Evolutionary conservation across 2,797 vertebrate species (phyloP), one percentile per base, ranked within the genome.

Genomic region (Gymnothorax javanicus): DNA sequence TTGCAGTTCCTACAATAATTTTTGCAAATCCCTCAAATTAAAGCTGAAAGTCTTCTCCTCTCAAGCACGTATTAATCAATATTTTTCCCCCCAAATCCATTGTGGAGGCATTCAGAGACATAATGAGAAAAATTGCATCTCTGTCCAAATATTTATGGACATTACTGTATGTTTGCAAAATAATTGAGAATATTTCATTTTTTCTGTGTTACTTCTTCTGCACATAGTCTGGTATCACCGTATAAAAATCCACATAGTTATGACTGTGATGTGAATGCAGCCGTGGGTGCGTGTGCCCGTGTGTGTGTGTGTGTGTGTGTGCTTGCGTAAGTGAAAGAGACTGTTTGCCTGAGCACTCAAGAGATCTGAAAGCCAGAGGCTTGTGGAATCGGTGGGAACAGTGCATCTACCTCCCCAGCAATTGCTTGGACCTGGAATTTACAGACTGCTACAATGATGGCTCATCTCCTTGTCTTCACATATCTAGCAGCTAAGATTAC

Each of bases 401-500:
- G 57, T 33, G 33, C 82, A 56, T 60, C 82, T 58, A 25, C 82
- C 43, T 83, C 2, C n/a, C 57, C 25, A n/a, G 82, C 57, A 60
- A 27, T 83, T 64, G 20, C n/a, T 67, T 81, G 25, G 64, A 84
- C 12, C 27, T 83, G 25, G 57, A 33, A 75, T 62, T 54, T 73
- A 59, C 33, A 23, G 25, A 71, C 11, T 23, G 64, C 83, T 77
- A 25, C 83, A 59, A 11, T 15, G 69, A 73, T 84, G 50, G 77
- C 77, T 81, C 52, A 81, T n/a, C 77, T 81, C 77, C 52, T 52
- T 81, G 77, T 56, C 52, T n/a, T 56, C 50, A 56, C 20, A n/a
- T 81, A 81, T n/a, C 7, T 81, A 81, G 77, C 77, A 81, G 77
- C 77, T 11, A 52, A 56, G 50, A 81, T 81, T 56, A 56, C 77